A percentile compares a stretch with the other conserved stretches of the same genome.
Evolutionary conservation across 2,113 vertebrate species (phyloP).

Genomic region (Corynorhinus townsendii): DNA sequence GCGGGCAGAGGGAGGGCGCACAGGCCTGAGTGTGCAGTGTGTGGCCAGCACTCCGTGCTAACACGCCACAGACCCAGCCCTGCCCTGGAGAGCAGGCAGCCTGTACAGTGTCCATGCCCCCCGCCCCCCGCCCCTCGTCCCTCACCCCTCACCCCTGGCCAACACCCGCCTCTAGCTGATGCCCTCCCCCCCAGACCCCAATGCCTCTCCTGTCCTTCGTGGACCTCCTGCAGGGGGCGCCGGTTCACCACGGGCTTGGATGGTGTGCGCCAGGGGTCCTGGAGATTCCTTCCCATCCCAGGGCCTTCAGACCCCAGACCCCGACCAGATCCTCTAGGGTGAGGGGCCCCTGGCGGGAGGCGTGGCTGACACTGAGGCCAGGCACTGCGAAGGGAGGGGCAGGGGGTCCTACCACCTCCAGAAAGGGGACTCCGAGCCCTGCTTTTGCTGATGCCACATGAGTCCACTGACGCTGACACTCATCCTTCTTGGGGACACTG

Average conservation of each 20-base stretch:
- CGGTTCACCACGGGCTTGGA: not conserved
- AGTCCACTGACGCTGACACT: too few relatives aligned
- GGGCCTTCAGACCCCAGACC: not conserved
- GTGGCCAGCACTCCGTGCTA: accelerated
- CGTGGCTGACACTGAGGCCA: not conserved
- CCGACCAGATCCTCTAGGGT: not conserved
- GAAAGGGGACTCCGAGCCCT: not conserved
- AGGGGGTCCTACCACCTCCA: not conserved
- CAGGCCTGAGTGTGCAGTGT: not conserved
- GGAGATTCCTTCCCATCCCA: not conserved
- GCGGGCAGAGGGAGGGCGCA: not conserved
- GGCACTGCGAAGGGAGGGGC: not conserved
- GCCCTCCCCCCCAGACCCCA: accelerated
- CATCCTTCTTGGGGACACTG: not conserved
- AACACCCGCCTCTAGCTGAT: accelerated
- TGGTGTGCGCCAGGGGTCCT: accelerated
- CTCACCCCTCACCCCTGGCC: too few relatives aligned
- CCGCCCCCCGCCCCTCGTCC: too few relatives aligned
- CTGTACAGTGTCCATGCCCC: too few relatives aligned
- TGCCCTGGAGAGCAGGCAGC: not conserved
- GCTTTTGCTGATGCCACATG: not conserved
- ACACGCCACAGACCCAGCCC: accelerated
- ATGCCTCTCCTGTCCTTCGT: accelerated
- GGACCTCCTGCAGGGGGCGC: not conserved
- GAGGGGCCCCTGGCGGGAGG: not conserved